phyloP scores from a whole-genome alignment of 2,113 vertebrate species.

The Tychaedon coryphoeus region DNA sequence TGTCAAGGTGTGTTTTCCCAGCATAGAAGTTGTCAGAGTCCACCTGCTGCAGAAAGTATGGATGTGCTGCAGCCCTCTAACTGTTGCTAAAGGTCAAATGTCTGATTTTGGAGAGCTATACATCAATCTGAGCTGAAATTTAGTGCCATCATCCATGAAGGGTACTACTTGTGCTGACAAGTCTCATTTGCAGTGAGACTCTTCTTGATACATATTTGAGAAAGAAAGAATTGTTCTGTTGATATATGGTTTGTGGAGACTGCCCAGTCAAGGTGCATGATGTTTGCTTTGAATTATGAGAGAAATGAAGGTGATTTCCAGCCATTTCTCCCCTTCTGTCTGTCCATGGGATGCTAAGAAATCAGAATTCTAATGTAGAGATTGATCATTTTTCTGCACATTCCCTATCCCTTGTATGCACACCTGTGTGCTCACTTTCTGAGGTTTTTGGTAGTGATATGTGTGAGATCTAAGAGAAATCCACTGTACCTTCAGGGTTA shows the following conservation, averaged over 20 bases:
- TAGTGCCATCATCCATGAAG: background rate
- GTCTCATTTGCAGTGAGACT: background rate
- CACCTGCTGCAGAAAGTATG: background rate
- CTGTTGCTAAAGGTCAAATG: background rate
- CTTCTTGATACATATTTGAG: background rate
- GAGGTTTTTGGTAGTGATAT: background rate
- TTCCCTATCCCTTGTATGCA: background rate
- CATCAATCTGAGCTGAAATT: conserved; percentile 12
- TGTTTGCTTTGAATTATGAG: background rate
- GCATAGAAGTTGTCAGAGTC: background rate
- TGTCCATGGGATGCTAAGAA: background rate
- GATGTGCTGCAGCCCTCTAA: background rate
- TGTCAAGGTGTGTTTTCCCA: background rate
- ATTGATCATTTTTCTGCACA: background rate
- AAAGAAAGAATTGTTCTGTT: background rate
- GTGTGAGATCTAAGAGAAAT: background rate
- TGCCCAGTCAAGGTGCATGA: background rate
- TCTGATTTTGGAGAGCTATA: background rate
- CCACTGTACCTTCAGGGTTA: background rate
- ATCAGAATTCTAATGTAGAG: background rate
- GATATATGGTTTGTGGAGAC: background rate
- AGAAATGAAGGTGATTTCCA: background rate
- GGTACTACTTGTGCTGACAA: background rate
- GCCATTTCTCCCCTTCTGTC: background rate
- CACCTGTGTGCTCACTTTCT: background rate